Evolutionary conservation across 2,888 invertebrate genomes (phyloP).

Genomic region (Agrotis ipsilon): DNA sequence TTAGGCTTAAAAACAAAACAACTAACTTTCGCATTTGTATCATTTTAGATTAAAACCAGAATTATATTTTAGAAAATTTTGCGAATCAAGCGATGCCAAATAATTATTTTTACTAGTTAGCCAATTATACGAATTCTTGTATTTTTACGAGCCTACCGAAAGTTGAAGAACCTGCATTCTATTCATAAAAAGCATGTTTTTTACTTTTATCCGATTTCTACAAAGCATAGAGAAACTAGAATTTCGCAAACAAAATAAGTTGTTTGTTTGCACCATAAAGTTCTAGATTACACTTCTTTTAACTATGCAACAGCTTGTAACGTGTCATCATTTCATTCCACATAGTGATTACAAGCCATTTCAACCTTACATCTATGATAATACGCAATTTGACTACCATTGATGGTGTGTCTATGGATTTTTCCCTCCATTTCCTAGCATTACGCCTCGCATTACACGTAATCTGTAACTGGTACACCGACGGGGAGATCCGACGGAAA

Average conservation of each 20-base stretch:
- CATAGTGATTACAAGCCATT: conserved; percentile 33
- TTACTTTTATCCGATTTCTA: neutral
- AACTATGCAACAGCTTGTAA: conserved; percentile 6
- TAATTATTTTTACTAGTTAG: neutral
- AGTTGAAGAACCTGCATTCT: neutral
- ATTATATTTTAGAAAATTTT: neutral
- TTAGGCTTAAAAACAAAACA: too few species aligned
- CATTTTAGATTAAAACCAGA: neutral
- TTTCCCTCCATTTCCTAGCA: conserved; percentile 68
- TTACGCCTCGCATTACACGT: conserved; percentile 65
- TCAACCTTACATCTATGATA: conserved; percentile 26
- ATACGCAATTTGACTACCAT: conserved; percentile 27
- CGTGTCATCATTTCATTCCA: conserved; percentile 20
- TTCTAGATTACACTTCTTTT: neutral
- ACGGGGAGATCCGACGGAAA: conserved; percentile 77
- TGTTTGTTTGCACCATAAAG: conserved; percentile 9
- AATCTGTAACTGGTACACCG: conserved; percentile 56
- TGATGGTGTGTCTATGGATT: conserved; percentile 39
- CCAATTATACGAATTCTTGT: conserved; percentile 12
- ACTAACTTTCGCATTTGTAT: too few species aligned
- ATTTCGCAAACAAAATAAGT: conserved; percentile 2
- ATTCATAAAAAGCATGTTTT: neutral
- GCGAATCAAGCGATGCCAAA: neutral
- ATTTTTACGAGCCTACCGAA: neutral
- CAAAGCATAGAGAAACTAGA: neutral